Conservation (phyloP, 1,140 invertebrate genomes). For the Glomeris maerens region DNA sequence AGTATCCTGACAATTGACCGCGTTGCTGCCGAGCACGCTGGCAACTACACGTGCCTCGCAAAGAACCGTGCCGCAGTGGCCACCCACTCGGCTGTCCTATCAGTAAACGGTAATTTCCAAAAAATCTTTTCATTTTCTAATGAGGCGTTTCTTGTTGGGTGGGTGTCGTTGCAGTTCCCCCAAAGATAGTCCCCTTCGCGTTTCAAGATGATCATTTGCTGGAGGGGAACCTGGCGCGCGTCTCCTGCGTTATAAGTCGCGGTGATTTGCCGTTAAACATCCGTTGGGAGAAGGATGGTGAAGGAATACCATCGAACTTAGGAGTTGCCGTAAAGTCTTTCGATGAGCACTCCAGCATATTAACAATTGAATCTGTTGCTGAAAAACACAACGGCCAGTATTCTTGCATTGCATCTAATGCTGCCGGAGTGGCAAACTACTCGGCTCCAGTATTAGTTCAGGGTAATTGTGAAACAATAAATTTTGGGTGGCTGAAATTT, state of each 20-base stretch:
- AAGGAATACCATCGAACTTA: conserved; percentile 17
- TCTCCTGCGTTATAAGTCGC: conserved; percentile 54
- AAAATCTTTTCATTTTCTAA: too few relatives aligned
- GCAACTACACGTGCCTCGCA: too few relatives aligned
- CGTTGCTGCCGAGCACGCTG: too few relatives aligned
- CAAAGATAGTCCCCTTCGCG: conserved; percentile 53
- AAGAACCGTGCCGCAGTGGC: too few relatives aligned
- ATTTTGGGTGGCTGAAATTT: too few relatives aligned
- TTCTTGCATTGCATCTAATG: conserved; percentile 55
- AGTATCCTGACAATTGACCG: too few relatives aligned
- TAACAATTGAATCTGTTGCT: conserved; percentile 30
- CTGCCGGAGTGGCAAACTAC: conserved; percentile 31
- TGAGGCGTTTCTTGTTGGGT: too few relatives aligned
- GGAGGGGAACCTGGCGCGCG: conserved; percentile 49
- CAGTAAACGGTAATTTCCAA: too few relatives aligned
- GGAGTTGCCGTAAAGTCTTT: conserved; percentile 16
- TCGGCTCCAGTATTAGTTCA: conserved; percentile 24
- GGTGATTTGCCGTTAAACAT: conserved; percentile 55
- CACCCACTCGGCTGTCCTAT: too few relatives aligned
- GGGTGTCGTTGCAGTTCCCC: conserved; percentile 42
- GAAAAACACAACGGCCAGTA: conserved; percentile 52
- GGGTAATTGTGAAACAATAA: too few relatives aligned
- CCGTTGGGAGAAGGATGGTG: conserved; percentile 40
- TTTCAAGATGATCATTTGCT: conserved; percentile 41
- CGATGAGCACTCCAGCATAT: conserved; percentile 26